A percentile compares a stretch with the other conserved stretches of the same genome.
Evolutionary conservation across 2,888 invertebrate genomes (phyloP).

Genomic region (Tethea ocularis): DNA sequence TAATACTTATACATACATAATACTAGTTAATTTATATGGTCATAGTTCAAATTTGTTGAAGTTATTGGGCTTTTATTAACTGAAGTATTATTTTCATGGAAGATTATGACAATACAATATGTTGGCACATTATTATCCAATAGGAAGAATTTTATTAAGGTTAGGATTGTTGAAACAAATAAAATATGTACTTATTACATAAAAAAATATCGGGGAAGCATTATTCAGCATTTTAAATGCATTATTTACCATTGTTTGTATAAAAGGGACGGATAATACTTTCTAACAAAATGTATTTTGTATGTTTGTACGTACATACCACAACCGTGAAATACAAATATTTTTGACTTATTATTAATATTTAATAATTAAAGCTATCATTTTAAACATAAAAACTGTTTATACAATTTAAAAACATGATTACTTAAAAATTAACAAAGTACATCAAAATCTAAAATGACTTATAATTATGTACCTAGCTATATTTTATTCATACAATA

Average conservation of each 20-base stretch:
- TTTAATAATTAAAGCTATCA: neutral
- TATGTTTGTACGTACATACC: neutral
- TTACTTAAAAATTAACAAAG: neutral
- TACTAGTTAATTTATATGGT: too few relatives aligned
- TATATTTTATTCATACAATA: too few relatives aligned
- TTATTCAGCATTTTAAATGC: neutral
- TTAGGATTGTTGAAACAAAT: too few relatives aligned
- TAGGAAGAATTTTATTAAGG: too few relatives aligned
- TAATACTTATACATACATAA: too few relatives aligned
- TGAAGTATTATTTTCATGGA: too few relatives aligned
- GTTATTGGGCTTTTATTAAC: too few relatives aligned
- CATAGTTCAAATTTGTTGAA: too few relatives aligned
- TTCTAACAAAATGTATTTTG: neutral
- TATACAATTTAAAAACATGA: neutral
- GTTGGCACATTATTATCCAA: too few relatives aligned
- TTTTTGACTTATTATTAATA: neutral
- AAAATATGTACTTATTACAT: neutral
- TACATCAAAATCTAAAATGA: neutral
- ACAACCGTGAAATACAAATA: neutral
- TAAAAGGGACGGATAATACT: neutral
- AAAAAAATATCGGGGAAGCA: neutral
- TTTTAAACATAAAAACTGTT: neutral
- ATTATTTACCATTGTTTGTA: neutral
- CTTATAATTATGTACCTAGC: neutral
- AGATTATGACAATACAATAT: too few relatives aligned